Conservation (phyloP, 2,113 vertebrate species). For the Patagioenas fasciata region DNA sequence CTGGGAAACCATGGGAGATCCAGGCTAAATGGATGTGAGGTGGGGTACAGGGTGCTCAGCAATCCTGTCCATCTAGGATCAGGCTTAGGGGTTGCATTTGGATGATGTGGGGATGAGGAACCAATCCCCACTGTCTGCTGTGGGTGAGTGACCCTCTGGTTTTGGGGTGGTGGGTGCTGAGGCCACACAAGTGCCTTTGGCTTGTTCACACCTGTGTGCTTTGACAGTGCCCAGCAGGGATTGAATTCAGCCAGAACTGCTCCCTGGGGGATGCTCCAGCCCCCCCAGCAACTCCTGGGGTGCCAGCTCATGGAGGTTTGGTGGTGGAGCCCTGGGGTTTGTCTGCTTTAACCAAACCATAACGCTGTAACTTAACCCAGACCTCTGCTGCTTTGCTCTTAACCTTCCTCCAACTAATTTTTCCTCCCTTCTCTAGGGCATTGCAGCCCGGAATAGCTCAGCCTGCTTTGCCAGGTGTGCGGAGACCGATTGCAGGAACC, state of each 20-base stretch:
- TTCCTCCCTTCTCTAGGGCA: neutral
- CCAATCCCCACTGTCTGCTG: neutral
- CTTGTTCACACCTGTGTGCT: too few species aligned
- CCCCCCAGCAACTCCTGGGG: neutral
- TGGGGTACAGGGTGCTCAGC: neutral
- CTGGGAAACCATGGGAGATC: fast-evolving
- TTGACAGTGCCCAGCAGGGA: neutral
- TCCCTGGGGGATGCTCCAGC: neutral
- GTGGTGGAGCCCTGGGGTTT: neutral
- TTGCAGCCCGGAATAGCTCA: neutral
- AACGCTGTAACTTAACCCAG: neutral
- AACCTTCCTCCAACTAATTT: neutral
- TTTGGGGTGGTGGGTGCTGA: neutral
- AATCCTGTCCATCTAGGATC: neutral
- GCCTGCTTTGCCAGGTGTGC: neutral
- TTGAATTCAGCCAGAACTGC: neutral
- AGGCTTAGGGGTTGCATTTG: fast-evolving
- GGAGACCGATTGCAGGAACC: neutral
- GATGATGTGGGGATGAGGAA: neutral
- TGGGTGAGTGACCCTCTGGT: fast-evolving
- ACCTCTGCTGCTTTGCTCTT: neutral
- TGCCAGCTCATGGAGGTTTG: neutral
- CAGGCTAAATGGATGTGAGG: fast-evolving
- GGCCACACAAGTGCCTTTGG: fast-evolving
- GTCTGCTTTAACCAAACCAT: neutral